Percentiles rank a stretch among this genome's conserved stretches.
These are phyloP conservation scores for Ptilonorhynchus violaceus DNA, from an alignment of 2,113 vertebrate species.

Conservation along the genomic window DNA sequence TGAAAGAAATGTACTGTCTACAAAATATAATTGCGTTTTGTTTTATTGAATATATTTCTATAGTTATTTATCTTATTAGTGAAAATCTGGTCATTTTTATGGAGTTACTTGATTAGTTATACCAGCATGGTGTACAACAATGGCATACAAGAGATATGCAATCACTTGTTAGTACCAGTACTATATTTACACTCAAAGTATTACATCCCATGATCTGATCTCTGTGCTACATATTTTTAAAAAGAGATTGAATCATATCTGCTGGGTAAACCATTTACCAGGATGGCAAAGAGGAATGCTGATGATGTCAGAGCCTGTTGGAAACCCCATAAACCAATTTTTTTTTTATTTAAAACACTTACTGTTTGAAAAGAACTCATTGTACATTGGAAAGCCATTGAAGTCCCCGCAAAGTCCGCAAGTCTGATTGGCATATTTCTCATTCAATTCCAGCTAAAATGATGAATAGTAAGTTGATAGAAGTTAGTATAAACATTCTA, in stretches of 20 bases:
- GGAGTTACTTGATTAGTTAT: not conserved
- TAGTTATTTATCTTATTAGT: not conserved
- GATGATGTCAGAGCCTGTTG: not conserved
- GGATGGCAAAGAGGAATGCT: not conserved
- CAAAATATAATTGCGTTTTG: not conserved
- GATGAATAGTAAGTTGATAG: not conserved
- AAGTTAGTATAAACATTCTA: not conserved
- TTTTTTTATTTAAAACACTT: not conserved
- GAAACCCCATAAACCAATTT: not conserved
- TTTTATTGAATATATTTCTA: not conserved
- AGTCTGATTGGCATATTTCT: slow-evolving; percentile 80
- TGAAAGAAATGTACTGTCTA: not conserved
- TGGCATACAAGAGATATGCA: not conserved
- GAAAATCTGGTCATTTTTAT: not conserved
- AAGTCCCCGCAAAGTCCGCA: slow-evolving; percentile 92
- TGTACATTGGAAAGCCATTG: slow-evolving; percentile 75
- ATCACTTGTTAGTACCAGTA: not conserved
- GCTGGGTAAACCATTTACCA: not conserved
- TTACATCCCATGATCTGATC: not conserved
- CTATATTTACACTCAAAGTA: not conserved
- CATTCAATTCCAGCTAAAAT: slow-evolving; percentile 81
- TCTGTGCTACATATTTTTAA: not conserved
- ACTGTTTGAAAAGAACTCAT: slow-evolving; percentile 83
- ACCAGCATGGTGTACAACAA: not conserved
- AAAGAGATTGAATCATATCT: not conserved